These are phyloP conservation scores for Dicerorhinus sumatrensis DNA, from an alignment of 2,113 vertebrate genomes.

Conservation along the genomic window DNA sequence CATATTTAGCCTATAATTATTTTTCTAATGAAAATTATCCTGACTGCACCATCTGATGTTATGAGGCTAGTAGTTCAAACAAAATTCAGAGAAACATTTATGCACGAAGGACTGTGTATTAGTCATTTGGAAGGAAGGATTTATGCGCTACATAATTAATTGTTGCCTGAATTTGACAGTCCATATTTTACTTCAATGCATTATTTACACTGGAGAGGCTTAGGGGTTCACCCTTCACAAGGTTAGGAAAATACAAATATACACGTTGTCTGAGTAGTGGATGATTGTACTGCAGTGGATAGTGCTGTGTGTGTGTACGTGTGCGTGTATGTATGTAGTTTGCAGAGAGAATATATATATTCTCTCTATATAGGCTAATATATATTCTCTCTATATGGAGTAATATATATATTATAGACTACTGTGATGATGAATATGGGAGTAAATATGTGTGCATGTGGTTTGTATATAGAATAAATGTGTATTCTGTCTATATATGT, in stretches of 20 bases:
- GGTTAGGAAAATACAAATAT: constrained; percentile 41
- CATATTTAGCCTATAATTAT: constrained; percentile 82
- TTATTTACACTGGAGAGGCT: constrained; percentile 66
- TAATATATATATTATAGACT: fast-evolving
- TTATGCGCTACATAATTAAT: constrained; percentile 70
- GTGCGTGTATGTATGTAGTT: neutral
- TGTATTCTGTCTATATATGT: too few relatives aligned
- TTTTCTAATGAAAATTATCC: constrained; percentile 83
- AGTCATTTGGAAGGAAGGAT: constrained; percentile 50
- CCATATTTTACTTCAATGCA: constrained; percentile 61
- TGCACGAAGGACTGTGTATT: neutral
- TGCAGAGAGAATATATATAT: too few relatives aligned
- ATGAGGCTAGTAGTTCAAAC: constrained; percentile 74
- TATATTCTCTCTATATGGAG: neutral
- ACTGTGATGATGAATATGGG: neutral
- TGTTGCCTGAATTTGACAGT: constrained; percentile 57
- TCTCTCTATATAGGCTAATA: neutral
- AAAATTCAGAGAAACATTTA: constrained; percentile 71
- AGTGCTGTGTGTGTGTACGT: neutral
- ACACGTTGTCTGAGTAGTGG: neutral
- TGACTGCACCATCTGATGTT: constrained; percentile 71
- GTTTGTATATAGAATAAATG: neutral
- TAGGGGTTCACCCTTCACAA: neutral
- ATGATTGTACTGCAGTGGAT: fast-evolving
- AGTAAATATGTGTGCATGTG: fast-evolving